Conservation (phyloP, 2,888 invertebrate genomes). For the Hirtodrosophila cameraria region DNA sequence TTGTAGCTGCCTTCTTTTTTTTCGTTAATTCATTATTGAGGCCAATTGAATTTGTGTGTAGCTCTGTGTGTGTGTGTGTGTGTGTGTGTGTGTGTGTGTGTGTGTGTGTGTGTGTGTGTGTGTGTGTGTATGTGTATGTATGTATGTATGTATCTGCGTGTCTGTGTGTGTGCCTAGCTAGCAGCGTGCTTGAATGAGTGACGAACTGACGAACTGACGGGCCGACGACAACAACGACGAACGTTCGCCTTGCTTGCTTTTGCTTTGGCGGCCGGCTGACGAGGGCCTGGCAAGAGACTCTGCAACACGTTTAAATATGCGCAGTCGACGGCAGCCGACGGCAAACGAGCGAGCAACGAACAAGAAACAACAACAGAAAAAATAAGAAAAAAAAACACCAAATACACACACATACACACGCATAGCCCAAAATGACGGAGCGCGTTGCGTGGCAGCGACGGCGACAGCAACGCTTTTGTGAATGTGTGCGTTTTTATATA, state of each 20-base stretch:
- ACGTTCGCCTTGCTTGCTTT: slow-evolving; percentile 69
- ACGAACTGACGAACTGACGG: slow-evolving; percentile 63
- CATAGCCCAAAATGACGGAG: slow-evolving; percentile 62
- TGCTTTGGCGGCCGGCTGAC: slow-evolving; percentile 63
- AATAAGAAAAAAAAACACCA: slow-evolving; percentile 41
- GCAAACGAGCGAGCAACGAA: slow-evolving; percentile 68
- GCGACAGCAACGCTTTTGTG: slow-evolving; percentile 43
- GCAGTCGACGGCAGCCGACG: slow-evolving; percentile 75
- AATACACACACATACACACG: slow-evolving; percentile 47
- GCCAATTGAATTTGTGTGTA: slow-evolving; percentile 74
- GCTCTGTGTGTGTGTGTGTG: slow-evolving; percentile 10
- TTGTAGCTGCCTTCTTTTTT: slow-evolving; percentile 57
- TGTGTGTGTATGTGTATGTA: slow-evolving; percentile 5
- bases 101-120: slow-evolving; percentile 32
- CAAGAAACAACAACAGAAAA: slow-evolving; percentile 42
- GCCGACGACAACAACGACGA: slow-evolving; percentile 62
- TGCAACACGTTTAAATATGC: slow-evolving; percentile 80
- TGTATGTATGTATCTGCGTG: neutral
- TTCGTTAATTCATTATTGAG: slow-evolving; percentile 77
- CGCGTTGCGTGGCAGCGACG: slow-evolving; percentile 52
- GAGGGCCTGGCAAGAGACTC: slow-evolving; percentile 82
- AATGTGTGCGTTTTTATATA: slow-evolving; percentile 15
- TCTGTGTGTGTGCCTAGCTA: slow-evolving; percentile 55
- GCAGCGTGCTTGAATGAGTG: slow-evolving; percentile 77
- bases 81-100: neutral